phyloP scores from a whole-genome alignment of 2,797 vertebrate species.

The Acanthurus tractus region DNA sequence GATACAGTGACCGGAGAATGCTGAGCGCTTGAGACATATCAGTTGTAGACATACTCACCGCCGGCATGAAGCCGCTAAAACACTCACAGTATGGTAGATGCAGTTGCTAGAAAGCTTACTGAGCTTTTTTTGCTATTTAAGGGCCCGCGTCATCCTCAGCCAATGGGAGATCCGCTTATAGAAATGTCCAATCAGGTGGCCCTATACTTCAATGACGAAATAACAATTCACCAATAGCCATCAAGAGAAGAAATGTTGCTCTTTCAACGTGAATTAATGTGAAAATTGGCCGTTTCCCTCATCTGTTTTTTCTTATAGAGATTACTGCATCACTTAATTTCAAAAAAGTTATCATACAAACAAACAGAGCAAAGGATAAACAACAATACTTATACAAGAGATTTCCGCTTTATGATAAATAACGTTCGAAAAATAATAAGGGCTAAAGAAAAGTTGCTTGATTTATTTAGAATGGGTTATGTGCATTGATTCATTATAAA shows the following conservation, averaged over 20 bases:
- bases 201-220: background rate
- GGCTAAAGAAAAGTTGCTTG: too few relatives aligned
- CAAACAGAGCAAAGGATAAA: too few relatives aligned
- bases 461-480: too few relatives aligned
- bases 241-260: conserved; percentile 33
- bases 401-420: too few relatives aligned
- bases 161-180: conserved; percentile 35
- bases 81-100: background rate
- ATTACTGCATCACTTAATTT: too few relatives aligned
- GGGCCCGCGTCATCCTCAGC: conserved; percentile 26
- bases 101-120: rapidly evolving
- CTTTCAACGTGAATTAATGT: background rate
- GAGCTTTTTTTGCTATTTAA: background rate
- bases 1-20: conserved; percentile 75
- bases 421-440: too few relatives aligned
- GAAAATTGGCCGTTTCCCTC: background rate
- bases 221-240: conserved; percentile 44
- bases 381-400: too few relatives aligned
- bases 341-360: too few relatives aligned
- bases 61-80: too few relatives aligned
- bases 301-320: too few relatives aligned
- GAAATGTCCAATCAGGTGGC: conserved; percentile 44
- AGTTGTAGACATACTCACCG: conserved; percentile 52
- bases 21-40: conserved; percentile 55
- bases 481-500: too few relatives aligned